These are phyloP conservation scores for Pristionchus japonicus DNA, from an alignment of 2,888 invertebrate species.

Conservation along the genomic window DNA sequence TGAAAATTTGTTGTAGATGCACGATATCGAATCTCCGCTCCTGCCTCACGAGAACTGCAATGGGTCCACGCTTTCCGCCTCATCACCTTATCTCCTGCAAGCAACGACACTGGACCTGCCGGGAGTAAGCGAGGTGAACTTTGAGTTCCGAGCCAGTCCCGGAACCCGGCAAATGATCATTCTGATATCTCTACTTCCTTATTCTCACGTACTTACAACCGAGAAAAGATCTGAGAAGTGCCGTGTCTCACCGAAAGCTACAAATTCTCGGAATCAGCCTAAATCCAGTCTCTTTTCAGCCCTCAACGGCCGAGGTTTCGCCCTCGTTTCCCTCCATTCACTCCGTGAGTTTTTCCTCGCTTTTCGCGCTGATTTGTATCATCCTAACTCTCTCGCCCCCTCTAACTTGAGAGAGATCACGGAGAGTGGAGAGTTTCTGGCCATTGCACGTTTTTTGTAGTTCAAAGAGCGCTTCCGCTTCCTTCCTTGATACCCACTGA, in stretches of 20 bases:
- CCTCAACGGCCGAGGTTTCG: background rate
- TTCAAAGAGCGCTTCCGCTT: no score
- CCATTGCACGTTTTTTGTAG: no score
- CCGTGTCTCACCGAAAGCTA: background rate
- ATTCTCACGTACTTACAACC: no score
- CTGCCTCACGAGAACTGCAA: background rate
- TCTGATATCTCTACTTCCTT: no score
- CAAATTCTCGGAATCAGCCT: background rate
- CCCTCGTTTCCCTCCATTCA: slow-evolving; percentile 19
- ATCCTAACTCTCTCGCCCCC: background rate
- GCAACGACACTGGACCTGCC: background rate
- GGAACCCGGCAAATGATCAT: no score
- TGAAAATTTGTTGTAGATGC: background rate
- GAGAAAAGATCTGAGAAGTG: no score
- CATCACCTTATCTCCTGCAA: slow-evolving; percentile 6
- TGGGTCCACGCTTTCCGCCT: slow-evolving; percentile 3
- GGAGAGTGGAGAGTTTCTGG: no score
- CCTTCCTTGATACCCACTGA: background rate
- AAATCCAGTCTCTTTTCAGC: background rate
- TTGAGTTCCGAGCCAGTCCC: background rate
- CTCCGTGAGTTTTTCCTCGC: background rate
- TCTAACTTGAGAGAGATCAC: no score
- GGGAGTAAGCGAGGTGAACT: background rate
- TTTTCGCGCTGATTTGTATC: background rate
- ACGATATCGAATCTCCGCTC: slow-evolving; percentile 5